These are phyloP conservation scores for Helostoma temminkii DNA, from an alignment of 2,797 vertebrate genomes.

Conservation along the genomic window DNA sequence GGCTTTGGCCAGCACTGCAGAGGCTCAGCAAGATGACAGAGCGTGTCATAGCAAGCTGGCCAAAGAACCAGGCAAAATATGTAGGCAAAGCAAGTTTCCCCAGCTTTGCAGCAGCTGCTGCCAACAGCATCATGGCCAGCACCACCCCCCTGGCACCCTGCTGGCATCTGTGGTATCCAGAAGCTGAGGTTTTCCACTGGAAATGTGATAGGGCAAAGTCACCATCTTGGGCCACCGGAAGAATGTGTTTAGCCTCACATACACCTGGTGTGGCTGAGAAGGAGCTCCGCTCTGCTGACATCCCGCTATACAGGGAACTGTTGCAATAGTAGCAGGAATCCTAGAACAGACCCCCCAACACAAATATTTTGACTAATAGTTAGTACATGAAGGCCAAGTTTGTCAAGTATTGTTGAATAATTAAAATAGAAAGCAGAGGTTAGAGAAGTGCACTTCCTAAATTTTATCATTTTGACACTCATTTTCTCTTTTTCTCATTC, in stretches of 20 bases:
- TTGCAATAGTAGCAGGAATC: background rate
- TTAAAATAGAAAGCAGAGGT: constrained; percentile 81
- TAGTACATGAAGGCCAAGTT: background rate
- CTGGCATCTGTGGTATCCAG: constrained; percentile 80
- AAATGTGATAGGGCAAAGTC: constrained; percentile 79
- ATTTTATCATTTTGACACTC: constrained; percentile 84
- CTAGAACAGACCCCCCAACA: background rate
- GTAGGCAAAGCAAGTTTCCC: constrained; percentile 60
- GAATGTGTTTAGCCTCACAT: constrained; percentile 61
- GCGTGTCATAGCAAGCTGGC: constrained; percentile 10
- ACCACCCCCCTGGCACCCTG: constrained; percentile 65
- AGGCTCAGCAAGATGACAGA: constrained; percentile 16
- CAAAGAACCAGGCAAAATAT: constrained; percentile 64
- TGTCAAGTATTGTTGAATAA: constrained; percentile 37
- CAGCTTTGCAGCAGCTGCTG: constrained; percentile 67
- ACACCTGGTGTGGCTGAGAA: constrained; percentile 62
- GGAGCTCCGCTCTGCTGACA: background rate
- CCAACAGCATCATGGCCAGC: constrained; percentile 65
- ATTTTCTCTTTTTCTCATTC: constrained; percentile 79
- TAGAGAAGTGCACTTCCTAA: constrained; percentile 82
- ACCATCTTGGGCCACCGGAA: constrained; percentile 57
- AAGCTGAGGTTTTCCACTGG: constrained; percentile 82
- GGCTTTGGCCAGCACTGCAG: constrained; percentile 32
- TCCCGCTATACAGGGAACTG: background rate
- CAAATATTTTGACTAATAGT: background rate